Evolutionary conservation across 2,888 invertebrate genomes (phyloP), one percentile per base, ranked within the genome.

Genomic region (Phaedon cochleariae): DNA sequence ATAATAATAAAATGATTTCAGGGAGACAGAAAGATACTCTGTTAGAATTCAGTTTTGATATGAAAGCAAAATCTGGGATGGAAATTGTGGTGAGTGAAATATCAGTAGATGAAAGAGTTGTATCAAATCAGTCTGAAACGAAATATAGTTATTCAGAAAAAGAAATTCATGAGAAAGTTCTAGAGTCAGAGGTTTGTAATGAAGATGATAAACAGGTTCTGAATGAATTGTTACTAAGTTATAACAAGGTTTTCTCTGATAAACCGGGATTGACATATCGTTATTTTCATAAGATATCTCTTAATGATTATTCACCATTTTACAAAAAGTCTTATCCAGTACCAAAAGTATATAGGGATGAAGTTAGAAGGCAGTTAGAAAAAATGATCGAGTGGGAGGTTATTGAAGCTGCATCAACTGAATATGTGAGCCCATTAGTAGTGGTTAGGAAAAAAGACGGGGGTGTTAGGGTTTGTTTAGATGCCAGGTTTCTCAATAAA

Each of bases 301-400:
- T 60, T 9, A 31, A 22, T 5, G 60, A 60, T 51, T 20, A 60
- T 52, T 37, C 59, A 1, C 49, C 59, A 9, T 52, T 60, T 51
- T 51, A 31, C n/a, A 59, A n/a, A 31, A 22, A 10, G 21, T 34
- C 29, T 12, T 59, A 59, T 31, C 49, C 59, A 2, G 31, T 59
- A 22, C 59, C 59, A 4, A 20, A 34, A 6, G 31, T n/a, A 6
- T 17, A 59, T 10, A 1, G 51, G 18, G 31, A 10, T 10, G 59
- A 59, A 34, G 18, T 59, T 10, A 15, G 41, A 7, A 21, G 41
- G 10, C 60, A 52, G 22, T 21, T 52, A 3, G 21, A 17, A 12
- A 12, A 49, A 18, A 49, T 49, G 49, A 1, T 49, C 6, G 20
- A 15, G 2, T 18, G 18, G 5, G 49, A 49, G 6, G 18, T 49